Evolutionary conservation across 2,797 vertebrate genomes (phyloP).

Genomic region (Halcyon leucocephala): DNA sequence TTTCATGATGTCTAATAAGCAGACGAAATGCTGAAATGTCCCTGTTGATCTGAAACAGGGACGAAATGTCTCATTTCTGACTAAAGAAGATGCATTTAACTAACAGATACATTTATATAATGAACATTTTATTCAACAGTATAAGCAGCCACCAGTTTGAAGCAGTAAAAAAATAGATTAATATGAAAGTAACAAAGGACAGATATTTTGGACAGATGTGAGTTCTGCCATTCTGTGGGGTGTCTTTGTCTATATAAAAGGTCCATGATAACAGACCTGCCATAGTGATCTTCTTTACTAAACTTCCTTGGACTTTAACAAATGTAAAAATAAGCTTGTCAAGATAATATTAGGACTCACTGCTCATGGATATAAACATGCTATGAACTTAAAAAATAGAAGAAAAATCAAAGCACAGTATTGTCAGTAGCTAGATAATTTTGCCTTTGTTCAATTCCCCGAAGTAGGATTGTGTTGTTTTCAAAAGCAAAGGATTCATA

Average conservation of each 20-base stretch:
- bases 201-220: neutral
- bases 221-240: neutral
- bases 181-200: neutral
- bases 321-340: conserved; percentile 28
- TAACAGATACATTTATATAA: neutral
- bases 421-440: neutral
- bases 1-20: neutral
- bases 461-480: neutral
- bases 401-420: neutral
- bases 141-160: neutral
- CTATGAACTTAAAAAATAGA: neutral
- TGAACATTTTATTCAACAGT: conserved; percentile 19
- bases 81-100: neutral
- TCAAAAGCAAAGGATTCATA: neutral
- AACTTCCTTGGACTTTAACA: neutral
- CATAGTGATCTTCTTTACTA: conserved; percentile 24
- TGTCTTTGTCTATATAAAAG: conserved; percentile 36
- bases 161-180: conserved; percentile 1
- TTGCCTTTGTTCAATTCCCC: neutral
- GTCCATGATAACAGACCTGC: neutral
- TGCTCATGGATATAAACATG: neutral
- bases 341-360: conserved; percentile 26
- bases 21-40: neutral
- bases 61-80: neutral
- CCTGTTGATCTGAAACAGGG: neutral